These are phyloP conservation scores for Menidia beryllina DNA, from an alignment of 2,113 vertebrate genomes.

Conservation along the genomic window DNA sequence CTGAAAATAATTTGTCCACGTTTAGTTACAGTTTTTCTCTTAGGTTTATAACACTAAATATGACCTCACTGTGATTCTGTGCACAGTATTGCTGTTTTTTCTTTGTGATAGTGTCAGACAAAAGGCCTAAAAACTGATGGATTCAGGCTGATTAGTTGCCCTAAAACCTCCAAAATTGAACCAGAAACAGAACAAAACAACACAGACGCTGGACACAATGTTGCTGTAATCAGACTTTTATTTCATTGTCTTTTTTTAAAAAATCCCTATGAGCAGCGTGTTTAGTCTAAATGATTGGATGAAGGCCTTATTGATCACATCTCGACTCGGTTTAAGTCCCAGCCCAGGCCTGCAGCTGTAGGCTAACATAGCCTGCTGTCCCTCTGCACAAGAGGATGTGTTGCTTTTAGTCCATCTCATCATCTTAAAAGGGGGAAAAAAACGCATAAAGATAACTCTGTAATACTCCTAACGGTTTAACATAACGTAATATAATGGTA, in stretches of 20 bases:
- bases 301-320: conserved; percentile 28
- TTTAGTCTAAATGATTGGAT: conserved; percentile 30
- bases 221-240: conserved; percentile 46
- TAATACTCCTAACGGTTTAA: neutral
- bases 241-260: conserved; percentile 41
- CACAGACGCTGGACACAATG: neutral
- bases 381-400: conserved; percentile 29
- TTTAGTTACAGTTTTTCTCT: too few species aligned
- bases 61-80: neutral
- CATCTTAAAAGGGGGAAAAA: neutral
- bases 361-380: conserved; percentile 61
- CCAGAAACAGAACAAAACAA: neutral
- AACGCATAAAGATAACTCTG: conserved; percentile 9
- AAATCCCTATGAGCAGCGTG: conserved; percentile 58
- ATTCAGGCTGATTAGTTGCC: fast-evolving
- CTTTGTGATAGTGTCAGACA: neutral
- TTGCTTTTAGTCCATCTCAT: conserved; percentile 26
- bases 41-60: neutral
- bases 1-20: too few species aligned
- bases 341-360: conserved; percentile 30
- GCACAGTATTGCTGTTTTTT: neutral
- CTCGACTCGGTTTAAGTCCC: conserved; percentile 9
- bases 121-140: neutral
- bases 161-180: neutral
- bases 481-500: too few species aligned